These are phyloP conservation scores for Artibeus lituratus DNA, from an alignment of 2,797 vertebrate genomes.

Conservation along the genomic window DNA sequence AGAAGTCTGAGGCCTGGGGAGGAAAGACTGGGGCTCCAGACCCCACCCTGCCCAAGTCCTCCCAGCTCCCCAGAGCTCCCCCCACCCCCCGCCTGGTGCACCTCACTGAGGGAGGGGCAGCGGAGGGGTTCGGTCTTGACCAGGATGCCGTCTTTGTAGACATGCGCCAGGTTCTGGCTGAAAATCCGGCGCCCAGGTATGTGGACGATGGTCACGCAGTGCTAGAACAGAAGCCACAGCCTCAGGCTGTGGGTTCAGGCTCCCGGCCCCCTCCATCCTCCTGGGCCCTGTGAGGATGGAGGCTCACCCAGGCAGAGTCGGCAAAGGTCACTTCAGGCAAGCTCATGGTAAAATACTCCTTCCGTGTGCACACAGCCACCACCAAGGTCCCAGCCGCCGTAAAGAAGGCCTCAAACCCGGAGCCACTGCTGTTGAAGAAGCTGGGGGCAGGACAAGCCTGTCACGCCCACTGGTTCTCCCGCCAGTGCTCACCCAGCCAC, in stretches of 20 bases:
- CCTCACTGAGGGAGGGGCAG: conserved; percentile 95
- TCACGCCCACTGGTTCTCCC: neutral
- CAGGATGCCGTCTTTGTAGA: conserved; percentile 91
- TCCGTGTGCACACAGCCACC: conserved; percentile 97
- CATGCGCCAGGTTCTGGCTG: conserved; percentile 92
- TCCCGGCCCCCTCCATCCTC: neutral
- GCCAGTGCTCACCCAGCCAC: rapidly evolving
- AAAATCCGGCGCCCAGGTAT: conserved; percentile 92
- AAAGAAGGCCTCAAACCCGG: conserved; percentile 97
- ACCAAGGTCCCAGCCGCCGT: conserved; percentile 92
- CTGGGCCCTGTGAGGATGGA: rapidly evolving
- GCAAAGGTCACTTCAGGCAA: conserved; percentile 88
- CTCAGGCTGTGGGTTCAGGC: neutral
- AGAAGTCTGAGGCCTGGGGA: neutral
- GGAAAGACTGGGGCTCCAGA: neutral
- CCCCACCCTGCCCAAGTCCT: neutral
- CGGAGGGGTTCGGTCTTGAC: conserved; percentile 89
- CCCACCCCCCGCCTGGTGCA: conserved; percentile 63
- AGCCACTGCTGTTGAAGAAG: conserved; percentile 94
- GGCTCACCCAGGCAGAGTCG: conserved; percentile 92
- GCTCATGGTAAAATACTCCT: conserved; percentile 94
- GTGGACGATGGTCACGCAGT: conserved; percentile 92
- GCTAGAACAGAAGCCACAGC: conserved; percentile 78
- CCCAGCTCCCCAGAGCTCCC: neutral
- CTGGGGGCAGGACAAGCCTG: conserved; percentile 74